These are phyloP conservation scores for Danio rerio DNA, from an alignment of 2,113 vertebrate species.

Conservation along the genomic window GRCz12tu NC_133188.1:39625001-39625500, in stretches of 20 bases:
- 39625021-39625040: slow-evolving; percentile 87
- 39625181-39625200: slow-evolving; percentile 86
- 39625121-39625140: slow-evolving; percentile 84
- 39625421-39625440: no score
- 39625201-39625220: slow-evolving; percentile 84
- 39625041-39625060: slow-evolving; percentile 89
- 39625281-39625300: slow-evolving; percentile 91
- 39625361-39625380: slow-evolving; percentile 69
- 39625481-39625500: no score
- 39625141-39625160: slow-evolving; percentile 91
- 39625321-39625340: slow-evolving; percentile 85
- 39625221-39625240: slow-evolving; percentile 90
- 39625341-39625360: slow-evolving; percentile 82
- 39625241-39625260: slow-evolving; percentile 95
- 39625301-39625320: slow-evolving; percentile 91
- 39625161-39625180: slow-evolving; percentile 93
- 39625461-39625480: no score
- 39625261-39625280: slow-evolving; percentile 90
- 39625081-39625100: slow-evolving; percentile 80
- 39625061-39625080: slow-evolving; percentile 85
- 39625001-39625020: slow-evolving; percentile 85
- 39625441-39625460: no score
- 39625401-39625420: no score
- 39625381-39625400: not conserved
- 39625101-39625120: slow-evolving; percentile 79